Conservation (phyloP, 2,888 invertebrate species). For the Entomobrya multifasciata region DNA sequence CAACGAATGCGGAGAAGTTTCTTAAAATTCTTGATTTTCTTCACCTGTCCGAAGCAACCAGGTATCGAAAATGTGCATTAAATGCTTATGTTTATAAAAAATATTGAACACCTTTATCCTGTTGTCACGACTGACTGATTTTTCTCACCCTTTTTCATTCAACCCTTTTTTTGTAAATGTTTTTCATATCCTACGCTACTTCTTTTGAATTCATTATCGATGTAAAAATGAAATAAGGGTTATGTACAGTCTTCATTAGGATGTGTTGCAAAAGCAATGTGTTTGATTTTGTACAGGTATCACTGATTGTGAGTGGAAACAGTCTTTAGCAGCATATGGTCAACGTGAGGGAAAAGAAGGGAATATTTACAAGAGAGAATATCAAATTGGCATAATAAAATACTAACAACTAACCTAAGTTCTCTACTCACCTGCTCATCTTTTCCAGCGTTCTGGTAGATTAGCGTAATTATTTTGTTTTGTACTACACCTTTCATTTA, state of each 20-base stretch:
- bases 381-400: background rate
- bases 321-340: conserved; percentile 49
- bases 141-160: conserved; percentile 45
- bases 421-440: conserved; percentile 15
- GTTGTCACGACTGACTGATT: conserved; percentile 33
- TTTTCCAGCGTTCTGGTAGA: background rate
- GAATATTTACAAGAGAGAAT: background rate
- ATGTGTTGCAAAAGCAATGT: no score
- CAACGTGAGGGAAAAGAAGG: background rate
- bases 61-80: no score
- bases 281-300: background rate
- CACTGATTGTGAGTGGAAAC: background rate
- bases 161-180: conserved; percentile 17
- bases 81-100: no score
- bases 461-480: background rate
- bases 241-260: background rate
- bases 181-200: background rate
- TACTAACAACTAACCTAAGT: background rate
- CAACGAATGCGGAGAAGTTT: no score
- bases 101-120: conserved; percentile 54
- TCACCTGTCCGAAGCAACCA: no score
- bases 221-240: background rate
- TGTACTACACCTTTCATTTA: no score
- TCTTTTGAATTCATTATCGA: background rate
- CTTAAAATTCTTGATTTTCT: no score